Percentiles rank a stretch among this genome's conserved stretches.
These are phyloP conservation scores for Acanthacorydalis orientalis DNA, from an alignment of 2,888 invertebrate species.

Conservation along the genomic window DNA sequence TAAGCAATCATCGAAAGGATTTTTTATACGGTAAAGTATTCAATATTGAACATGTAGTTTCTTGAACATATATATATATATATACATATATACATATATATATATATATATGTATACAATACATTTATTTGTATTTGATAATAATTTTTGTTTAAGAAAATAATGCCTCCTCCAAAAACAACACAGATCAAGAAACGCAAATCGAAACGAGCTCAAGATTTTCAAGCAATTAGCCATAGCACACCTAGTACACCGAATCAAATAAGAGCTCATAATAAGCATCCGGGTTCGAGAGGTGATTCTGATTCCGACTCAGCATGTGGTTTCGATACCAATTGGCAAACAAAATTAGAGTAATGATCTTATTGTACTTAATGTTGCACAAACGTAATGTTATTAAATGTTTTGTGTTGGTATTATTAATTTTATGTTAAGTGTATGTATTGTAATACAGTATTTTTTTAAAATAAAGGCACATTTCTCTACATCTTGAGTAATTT, in stretches of 20 bases:
- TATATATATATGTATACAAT: no score
- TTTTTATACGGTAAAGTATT: no score
- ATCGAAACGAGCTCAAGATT: slow-evolving; percentile 37
- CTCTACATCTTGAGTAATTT: no score
- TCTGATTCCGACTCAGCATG: slow-evolving; percentile 80
- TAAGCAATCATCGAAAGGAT: no score
- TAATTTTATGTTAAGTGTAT: no score
- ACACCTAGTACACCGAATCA: slow-evolving; percentile 56
- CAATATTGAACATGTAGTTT: no score
- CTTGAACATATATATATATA: no score
- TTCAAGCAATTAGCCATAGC: slow-evolving; percentile 34
- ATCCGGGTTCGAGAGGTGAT: slow-evolving; percentile 30
- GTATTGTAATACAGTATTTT: neutral
- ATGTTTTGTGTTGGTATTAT: no score
- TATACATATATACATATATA: no score
- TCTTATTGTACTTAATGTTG: neutral
- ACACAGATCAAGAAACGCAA: slow-evolving; percentile 50
- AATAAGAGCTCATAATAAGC: slow-evolving; percentile 24
- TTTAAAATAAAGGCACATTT: neutral
- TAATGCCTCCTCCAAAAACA: slow-evolving; percentile 63
- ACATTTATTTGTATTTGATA: no score
- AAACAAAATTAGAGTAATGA: slow-evolving; percentile 15
- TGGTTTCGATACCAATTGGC: slow-evolving; percentile 68
- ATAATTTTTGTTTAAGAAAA: slow-evolving; percentile 29
- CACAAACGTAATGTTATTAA: neutral